phyloP scores from a whole-genome alignment of 2,888 invertebrate genomes.

The Acrobasis repandana region DNA sequence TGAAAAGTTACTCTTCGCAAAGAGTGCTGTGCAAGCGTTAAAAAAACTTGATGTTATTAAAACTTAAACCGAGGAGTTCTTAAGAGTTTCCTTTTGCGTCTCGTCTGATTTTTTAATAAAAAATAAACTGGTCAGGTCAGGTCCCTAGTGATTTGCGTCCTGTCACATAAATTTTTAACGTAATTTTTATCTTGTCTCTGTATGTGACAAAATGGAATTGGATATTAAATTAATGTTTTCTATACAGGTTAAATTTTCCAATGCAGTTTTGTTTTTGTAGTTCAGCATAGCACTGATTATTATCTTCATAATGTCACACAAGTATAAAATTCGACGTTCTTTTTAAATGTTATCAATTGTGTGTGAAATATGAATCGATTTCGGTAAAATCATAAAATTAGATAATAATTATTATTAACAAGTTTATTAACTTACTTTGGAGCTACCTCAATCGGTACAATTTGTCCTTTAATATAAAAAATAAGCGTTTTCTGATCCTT shows the following conservation, averaged over 20 bases:
- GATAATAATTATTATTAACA: no score
- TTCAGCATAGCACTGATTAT: no score
- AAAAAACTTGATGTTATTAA: slow-evolving; percentile 35
- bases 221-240: background rate
- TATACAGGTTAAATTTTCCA: background rate
- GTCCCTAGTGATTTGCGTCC: slow-evolving; percentile 13
- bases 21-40: background rate
- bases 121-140: slow-evolving; percentile 10
- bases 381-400: no score
- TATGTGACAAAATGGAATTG: slow-evolving; percentile 11
- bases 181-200: background rate
- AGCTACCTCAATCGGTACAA: no score
- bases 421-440: no score
- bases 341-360: background rate
- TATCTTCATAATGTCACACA: no score
- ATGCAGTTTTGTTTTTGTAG: no score
- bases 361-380: background rate
- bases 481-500: no score
- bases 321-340: background rate
- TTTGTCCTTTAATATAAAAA: no score
- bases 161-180: slow-evolving; percentile 5
- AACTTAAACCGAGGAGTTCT: slow-evolving; percentile 30
- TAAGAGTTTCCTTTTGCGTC: slow-evolving; percentile 11
- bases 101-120: background rate
- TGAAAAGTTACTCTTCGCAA: slow-evolving; percentile 4